Base-by-base conservation (phyloP, 1,140 invertebrate species). In the Cherax quadricarinatus region DNA sequence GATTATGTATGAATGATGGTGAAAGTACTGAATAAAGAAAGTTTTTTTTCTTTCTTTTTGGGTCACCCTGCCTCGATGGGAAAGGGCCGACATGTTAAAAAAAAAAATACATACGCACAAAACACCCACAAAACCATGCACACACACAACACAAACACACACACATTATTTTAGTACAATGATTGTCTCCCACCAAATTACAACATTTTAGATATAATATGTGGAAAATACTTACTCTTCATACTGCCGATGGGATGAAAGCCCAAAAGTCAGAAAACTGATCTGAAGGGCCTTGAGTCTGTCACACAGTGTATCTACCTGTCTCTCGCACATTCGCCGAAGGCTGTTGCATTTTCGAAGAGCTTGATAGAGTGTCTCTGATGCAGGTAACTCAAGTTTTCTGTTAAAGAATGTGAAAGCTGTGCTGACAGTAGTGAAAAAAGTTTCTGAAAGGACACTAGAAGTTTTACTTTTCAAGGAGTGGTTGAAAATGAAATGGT, bases 331-430 rank as follows among this genome's bases (percentile, higher is more conserved):
- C 5, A 81, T 41, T 16, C 49, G 62, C 10, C 90, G 53, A 12
- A 86, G 78, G 21, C 62, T 86, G 78, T 87, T 84, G 85, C 85
- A 86, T 60, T 91, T 91, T 75, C 75, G 79, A n/a, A 91, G 60
- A 14, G 90, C 90, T 49, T 91, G 90, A 60, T 91, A 91, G 14
- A 91, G 57, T 0, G 84, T 91, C 41, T 91, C 90, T 57, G 90
- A 87, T 66, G 78, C 75, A 12, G 90, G 90, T 49, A 91, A 60
- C 57, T 87, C 90, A 49, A 82, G 75, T 53, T 91, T 91, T 24
- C 90, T 91, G 78, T 86, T 30, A 3, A 21, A 30, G 30, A 30
- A 30, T 30, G 24, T 30, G 24, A 12, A 30, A 75, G 70, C 6
- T 75, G n/a, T 21, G 70, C 24, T 75, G 30, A 41, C 30, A 41